Evolutionary conservation across 2,888 invertebrate species (phyloP).

Genomic region (Erebia epiphron): DNA sequence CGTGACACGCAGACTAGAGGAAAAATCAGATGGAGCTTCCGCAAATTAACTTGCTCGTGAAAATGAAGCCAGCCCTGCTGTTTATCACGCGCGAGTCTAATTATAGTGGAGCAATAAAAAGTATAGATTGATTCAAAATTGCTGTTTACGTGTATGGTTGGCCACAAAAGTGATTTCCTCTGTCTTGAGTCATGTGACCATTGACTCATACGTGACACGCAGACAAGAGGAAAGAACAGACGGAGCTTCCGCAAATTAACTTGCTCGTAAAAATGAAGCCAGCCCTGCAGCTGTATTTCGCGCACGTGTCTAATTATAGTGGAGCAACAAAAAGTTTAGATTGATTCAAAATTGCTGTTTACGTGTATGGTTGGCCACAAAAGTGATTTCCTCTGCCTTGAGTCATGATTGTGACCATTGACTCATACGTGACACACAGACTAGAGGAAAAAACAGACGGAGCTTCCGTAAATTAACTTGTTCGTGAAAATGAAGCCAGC

Average conservation of each 20-base stretch:
- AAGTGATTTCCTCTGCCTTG: conserved; percentile 48
- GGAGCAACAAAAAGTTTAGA: conserved; percentile 57
- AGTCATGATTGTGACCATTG: conserved; percentile 52
- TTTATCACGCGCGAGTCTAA: too few relatives aligned
- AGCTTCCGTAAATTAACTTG: too few relatives aligned
- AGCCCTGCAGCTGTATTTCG: too few relatives aligned
- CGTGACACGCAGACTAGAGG: conserved; percentile 43
- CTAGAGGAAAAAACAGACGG: neutral
- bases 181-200: conserved; percentile 44
- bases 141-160: conserved; percentile 69
- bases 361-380: conserved; percentile 67
- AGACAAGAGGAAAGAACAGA: neutral
- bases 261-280: too few relatives aligned
- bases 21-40: neutral
- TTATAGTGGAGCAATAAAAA: too few relatives aligned
- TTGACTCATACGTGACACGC: conserved; percentile 63
- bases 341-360: conserved; percentile 69
- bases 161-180: conserved; percentile 54
- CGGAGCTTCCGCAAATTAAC: neutral
- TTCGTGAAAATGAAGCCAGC: too few relatives aligned
- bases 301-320: too few relatives aligned
- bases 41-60: too few relatives aligned
- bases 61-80: too few relatives aligned
- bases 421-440: conserved; percentile 58
- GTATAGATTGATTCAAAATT: too few relatives aligned